These are phyloP conservation scores for Amphipoea oculea DNA, from an alignment of 2,888 invertebrate genomes.

Conservation along the genomic window DNA sequence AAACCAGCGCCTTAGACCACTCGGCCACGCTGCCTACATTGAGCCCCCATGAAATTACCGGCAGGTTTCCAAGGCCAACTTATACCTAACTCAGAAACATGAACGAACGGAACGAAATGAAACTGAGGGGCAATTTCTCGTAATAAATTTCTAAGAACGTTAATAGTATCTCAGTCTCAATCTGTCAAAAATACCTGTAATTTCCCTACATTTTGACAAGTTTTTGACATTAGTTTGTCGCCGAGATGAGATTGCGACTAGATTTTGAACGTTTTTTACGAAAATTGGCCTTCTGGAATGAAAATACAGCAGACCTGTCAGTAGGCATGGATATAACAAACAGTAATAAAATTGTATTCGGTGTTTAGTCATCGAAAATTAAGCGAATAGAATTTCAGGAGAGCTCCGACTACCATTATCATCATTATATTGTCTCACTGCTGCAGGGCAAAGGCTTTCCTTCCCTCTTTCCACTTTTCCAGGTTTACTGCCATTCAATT, in stretches of 20 bases:
- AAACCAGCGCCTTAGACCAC: conserved; percentile 93
- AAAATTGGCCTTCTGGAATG: no score
- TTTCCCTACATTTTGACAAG: no score
- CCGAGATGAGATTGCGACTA: no score
- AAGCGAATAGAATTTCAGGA: not conserved
- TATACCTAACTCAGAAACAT: not conserved
- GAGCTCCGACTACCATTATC: not conserved
- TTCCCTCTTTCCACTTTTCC: no score
- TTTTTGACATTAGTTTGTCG: no score
- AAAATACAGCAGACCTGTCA: not conserved
- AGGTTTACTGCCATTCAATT: not conserved
- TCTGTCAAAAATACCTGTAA: no score
- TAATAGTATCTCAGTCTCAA: no score
- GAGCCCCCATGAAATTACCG: rapidly evolving
- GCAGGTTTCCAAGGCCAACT: not conserved
- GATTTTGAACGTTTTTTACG: no score
- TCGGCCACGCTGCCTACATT: conserved; percentile 92
- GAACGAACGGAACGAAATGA: no score
- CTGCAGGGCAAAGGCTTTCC: not conserved
- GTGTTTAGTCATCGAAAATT: not conserved
- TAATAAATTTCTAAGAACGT: no score
- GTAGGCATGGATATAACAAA: not conserved
- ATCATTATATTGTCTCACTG: not conserved
- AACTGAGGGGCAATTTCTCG: no score
- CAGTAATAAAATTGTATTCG: not conserved